Evolutionary conservation across 2,888 invertebrate species (phyloP), one percentile per base, ranked within the genome.

Genomic region (Acanthosepion pharaonis): DNA sequence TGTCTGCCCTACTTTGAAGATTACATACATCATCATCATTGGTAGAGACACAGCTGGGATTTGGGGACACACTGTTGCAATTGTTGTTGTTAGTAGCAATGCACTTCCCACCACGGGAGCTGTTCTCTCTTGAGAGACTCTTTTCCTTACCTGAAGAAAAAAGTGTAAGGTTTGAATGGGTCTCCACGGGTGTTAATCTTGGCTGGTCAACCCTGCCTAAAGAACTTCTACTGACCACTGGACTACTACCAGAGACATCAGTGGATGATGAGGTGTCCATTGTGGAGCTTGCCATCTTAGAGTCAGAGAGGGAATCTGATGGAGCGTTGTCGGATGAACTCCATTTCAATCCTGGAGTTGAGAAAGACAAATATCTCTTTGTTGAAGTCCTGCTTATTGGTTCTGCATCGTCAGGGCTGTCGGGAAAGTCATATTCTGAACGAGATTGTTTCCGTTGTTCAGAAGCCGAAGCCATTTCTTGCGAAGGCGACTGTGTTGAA

Each of bases 351-450:
- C n/a, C n/a, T n/a, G 78, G 78, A 78, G 78, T 8, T 15, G 78
- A 78, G 78, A n/a, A 78, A 78, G 78, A 78, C 78, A 78, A 78
- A 11, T 78, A 78, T 78, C 78, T n/a, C 11, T 11, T 78, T 78
- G 78, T n/a, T 78, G 78, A 78, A 33, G 78, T n/a, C n/a, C 78
- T 78, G 78, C n/a, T n/a, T 78, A 78, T n/a, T 15, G n/a, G 78
- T n/a, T 78, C 51, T n/a, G 48, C 92, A 20, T 92, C 48, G 20
- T 92, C 92, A 20, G 92, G 92, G n/a, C 92, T 92, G n/a, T 92
- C 92, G 4, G 92, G 92, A 92, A 92, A 92, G 28, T 92, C 92
- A 92, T 92, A 92, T 49, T 92, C 92, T 92, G 92, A 92, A 28
- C n/a, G 92, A 5, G 49, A 48, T 51, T 51, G 92, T 92, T 92